These are phyloP conservation scores for Hirtodrosophila confusa DNA, from an alignment of 2,888 invertebrate species.

Conservation along the genomic window DNA sequence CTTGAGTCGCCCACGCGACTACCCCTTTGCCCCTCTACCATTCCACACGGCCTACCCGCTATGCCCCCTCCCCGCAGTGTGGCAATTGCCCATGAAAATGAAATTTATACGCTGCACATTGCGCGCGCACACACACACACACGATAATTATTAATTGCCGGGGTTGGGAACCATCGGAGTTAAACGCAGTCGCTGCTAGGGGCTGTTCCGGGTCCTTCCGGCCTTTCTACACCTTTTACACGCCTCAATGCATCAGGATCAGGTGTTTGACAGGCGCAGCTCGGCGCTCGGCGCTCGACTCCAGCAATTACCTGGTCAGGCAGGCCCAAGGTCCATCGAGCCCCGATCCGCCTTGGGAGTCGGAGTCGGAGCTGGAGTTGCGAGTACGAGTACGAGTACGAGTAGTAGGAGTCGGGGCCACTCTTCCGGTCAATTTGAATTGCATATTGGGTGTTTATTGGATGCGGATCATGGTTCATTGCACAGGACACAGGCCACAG, in stretches of 20 bases:
- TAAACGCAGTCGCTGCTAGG: conserved; percentile 24
- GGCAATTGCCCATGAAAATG: conserved; percentile 82
- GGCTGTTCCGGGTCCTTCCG: conserved; percentile 53
- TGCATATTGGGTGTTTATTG: conserved; percentile 75
- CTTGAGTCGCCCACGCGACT: conserved; percentile 64
- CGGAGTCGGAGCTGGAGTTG: conserved; percentile 10
- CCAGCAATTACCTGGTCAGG: conserved; percentile 54
- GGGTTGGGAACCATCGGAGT: conserved; percentile 27
- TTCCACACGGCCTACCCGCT: neutral
- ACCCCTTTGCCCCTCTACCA: conserved; percentile 1
- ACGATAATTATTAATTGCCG: conserved; percentile 77
- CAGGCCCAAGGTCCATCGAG: conserved; percentile 14
- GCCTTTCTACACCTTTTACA: conserved; percentile 81
- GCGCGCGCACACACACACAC: conserved; percentile 53
- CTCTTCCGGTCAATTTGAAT: conserved; percentile 78
- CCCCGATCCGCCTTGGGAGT: neutral
- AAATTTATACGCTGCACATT: conserved; percentile 62
- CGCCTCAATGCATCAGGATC: conserved; percentile 79
- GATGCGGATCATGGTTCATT: conserved; percentile 71
- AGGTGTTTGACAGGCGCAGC: conserved; percentile 77
- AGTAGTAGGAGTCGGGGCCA: conserved; percentile 14
- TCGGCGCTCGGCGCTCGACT: conserved; percentile 27
- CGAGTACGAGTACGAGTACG: neutral
- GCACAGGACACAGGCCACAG: conserved; percentile 27
- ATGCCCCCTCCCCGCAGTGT: conserved; percentile 5